Base-by-base conservation (phyloP, 2,797 vertebrate genomes). In the Leptodon cayanensis region DNA sequence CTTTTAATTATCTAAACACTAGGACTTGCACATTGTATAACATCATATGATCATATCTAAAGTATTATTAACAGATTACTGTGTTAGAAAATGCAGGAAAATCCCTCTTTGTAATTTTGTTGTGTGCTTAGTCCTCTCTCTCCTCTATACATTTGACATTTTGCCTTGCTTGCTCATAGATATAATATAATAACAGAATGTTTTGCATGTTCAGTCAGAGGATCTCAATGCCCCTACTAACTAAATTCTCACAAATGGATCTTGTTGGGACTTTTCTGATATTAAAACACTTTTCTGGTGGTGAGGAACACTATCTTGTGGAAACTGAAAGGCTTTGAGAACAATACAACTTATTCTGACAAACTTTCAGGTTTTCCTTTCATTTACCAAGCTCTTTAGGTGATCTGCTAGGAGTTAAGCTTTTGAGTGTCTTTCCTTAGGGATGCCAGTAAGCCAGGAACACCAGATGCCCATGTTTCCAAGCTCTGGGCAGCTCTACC, bases 1-100 rank as follows among this genome's bases (percentile, higher is more conserved):
- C 54, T 29, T 96, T 87, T 94, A 96, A 97, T 96, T 97, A 96
- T 91, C 89, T 89, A 89, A 94, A 91, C 67, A 74, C 61, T 78
- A 61, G 35, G 70, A 79, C 87, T 90, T 96, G 79, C 42, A 79
- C 67, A 87, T 90, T 93, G 58, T 91, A 46, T 94, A 95, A 85
- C 59, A 91, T 93, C 77, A 73, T 79, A 54, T 87, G 90, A 92
- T 96, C 47, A 28, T 94, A 96, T 91, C 61, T 88, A 52, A 92
- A 89, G 55, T 71, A 93, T 92, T 90, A 81, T 96, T 89, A 93
- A 87, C 57, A 89, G 81, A 96, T 77, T 89, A 73, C 6, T 84
- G 8, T 22, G 16, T 40, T 87, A 90, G 57, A 82, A 97, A 96
- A 91, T 73, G 42, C 49, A 91, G 63, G 40, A 76, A 87, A 95